Base-by-base conservation (phyloP, 2,113 vertebrate genomes). In the Alethe diademata region DNA sequence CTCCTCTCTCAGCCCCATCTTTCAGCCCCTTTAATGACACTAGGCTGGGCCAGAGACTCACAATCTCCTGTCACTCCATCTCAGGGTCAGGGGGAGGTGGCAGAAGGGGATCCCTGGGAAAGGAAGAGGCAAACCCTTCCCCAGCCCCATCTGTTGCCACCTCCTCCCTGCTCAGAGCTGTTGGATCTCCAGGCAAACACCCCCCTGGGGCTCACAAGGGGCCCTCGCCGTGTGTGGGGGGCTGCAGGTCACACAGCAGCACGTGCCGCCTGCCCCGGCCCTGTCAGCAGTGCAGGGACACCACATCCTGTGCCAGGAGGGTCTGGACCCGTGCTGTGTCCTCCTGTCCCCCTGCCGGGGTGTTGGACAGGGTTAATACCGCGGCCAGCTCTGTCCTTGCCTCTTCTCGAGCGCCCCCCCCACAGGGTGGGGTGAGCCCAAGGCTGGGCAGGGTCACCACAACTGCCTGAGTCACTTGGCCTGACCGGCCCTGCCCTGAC, bases 401-500 rank as follows among this genome's bases (percentile, higher is more conserved):
- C 26, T 78, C 81, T 23, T 51, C 35, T 47, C 19, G 1, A 36
- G 60, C 12, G 4, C 5, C 17, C 57, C 60, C 93, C 28, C 51
- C 28, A 31, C 10, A 40, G 88, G 95, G 93, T 83, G 94, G 92
- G 78, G 95, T 82, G 86, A 51, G 1, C 82, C 74, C 51, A 33
- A 53, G 5, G 62, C 80, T 89, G 92, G 95, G 96, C 93, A 95
- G 96, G 92, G 95, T 96, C 95, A 95, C 93, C 56, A 8, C 56
- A 84, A 33, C 15, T 0, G 89, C 84, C 92, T 95, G 96, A 96
- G 93, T 96, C 96, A 96, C 93, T 96, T 84, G 96, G 96, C 92
- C 26, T 9, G 1, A 24, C 12, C 1, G 0, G 69, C 78, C 42
- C 65, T 93, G 92, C 81, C 92, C 92, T 5, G 42, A 76, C 29